These are phyloP conservation scores for Drosophila anceps DNA, from an alignment of 2,888 invertebrate genomes.

Conservation along the genomic window DNA sequence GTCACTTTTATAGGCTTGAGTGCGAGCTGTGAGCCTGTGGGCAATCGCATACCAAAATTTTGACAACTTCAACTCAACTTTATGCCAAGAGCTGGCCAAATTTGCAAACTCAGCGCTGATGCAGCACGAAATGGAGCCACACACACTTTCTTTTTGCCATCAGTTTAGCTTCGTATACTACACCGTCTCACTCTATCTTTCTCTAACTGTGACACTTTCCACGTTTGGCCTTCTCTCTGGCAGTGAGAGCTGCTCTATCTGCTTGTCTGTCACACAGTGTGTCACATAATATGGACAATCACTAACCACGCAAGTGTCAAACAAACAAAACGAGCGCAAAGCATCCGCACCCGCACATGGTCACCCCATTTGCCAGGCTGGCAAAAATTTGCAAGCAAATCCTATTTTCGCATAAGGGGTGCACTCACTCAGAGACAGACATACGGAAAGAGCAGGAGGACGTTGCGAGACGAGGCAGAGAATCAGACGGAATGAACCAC, in stretches of 20 bases:
- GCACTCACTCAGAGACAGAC: slow-evolving; percentile 38
- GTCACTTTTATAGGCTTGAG: slow-evolving; percentile 11
- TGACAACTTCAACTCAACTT: slow-evolving; percentile 50
- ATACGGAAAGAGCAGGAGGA: neutral
- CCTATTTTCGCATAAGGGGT: slow-evolving; percentile 67
- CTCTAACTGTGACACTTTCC: neutral
- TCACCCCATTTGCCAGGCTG: slow-evolving; percentile 14
- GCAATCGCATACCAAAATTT: slow-evolving; percentile 42
- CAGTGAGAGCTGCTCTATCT: slow-evolving; percentile 36
- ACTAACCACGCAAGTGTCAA: slow-evolving; percentile 76
- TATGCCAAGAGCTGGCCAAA: slow-evolving; percentile 39
- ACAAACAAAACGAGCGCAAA: slow-evolving; percentile 66
- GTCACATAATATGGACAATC: slow-evolving; percentile 77
- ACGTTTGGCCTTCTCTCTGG: slow-evolving; percentile 1
- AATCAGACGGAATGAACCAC: slow-evolving; percentile 44
- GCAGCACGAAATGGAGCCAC: slow-evolving; percentile 48
- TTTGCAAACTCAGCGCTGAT: slow-evolving; percentile 59
- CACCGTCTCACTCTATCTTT: neutral
- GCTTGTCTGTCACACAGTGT: slow-evolving; percentile 50
- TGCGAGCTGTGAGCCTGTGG: slow-evolving; percentile 20
- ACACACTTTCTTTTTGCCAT: slow-evolving; percentile 18
- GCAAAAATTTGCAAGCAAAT: slow-evolving; percentile 73
- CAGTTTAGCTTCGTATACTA: neutral
- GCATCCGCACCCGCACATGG: slow-evolving; percentile 27
- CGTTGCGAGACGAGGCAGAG: neutral